Conservation (phyloP, 2,888 invertebrate species). For the Acronicta aceris region DNA sequence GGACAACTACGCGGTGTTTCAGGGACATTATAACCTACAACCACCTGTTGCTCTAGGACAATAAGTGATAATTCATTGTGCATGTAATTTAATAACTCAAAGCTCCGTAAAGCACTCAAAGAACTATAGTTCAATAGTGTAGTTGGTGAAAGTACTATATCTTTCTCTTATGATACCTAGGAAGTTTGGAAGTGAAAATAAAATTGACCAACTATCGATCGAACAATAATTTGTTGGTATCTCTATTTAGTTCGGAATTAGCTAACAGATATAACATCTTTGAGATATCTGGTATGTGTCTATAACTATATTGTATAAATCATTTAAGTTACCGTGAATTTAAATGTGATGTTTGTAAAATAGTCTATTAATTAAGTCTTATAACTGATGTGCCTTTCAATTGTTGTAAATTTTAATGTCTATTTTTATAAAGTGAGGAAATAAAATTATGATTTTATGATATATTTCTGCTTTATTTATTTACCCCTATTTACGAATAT, state of each 20-base stretch:
- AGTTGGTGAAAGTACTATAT: neutral
- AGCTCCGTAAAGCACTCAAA: neutral
- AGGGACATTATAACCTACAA: conserved; percentile 85
- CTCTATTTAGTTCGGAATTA: neutral
- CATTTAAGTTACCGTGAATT: conserved; percentile 71
- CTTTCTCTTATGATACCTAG: too few species aligned
- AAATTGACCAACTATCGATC: neutral
- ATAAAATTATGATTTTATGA: conserved; percentile 42
- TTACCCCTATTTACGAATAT: neutral
- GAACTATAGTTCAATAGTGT: neutral
- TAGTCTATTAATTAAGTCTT: conserved; percentile 43
- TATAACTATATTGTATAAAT: conserved; percentile 44
- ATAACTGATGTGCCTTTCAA: conserved; percentile 59
- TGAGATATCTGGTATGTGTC: conserved; percentile 25
- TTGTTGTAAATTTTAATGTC: conserved; percentile 42
- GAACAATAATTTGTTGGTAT: neutral
- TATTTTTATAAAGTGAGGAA: conserved; percentile 32
- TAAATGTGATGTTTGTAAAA: conserved; percentile 68
- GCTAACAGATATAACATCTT: conserved; percentile 8
- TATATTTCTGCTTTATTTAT: conserved; percentile 5
- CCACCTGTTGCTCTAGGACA: conserved; percentile 85
- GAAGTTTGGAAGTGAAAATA: neutral
- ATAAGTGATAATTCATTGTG: conserved; percentile 57
- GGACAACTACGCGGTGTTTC: conserved; percentile 85
- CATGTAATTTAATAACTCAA: conserved; percentile 1